Base-by-base conservation (phyloP, 2,888 invertebrate species). In the Cerceris ruficornis region DNA sequence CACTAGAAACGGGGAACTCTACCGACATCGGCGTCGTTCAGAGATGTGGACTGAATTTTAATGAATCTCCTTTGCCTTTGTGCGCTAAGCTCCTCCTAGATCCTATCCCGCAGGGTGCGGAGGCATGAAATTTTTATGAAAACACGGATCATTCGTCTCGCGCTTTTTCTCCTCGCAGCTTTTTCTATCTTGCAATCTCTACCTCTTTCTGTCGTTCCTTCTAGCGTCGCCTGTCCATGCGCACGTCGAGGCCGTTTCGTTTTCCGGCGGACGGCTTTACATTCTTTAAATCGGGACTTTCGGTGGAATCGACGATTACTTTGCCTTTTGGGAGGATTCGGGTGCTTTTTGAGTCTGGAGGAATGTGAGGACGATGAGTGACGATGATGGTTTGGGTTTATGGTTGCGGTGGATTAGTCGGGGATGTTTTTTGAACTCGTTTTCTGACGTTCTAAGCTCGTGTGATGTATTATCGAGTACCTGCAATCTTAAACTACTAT, bases 1-100 rank as follows among this genome's bases (percentile, higher is more conserved):
- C 46, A 11, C 9, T 46, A 8, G 46, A 11, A 8, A 46, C 11
- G 46, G 46, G 46, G 46, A 46, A 46, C 9, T 28, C 9, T 46
- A 46, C n/a, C 50, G 50, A 50, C 79, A 72, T 77, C 69, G 71
- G 71, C 77, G 75, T 80, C 80, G 69, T 77, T 78, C 74, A 74
- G 62, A 72, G 76, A 80, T 80, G 86, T 68, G 80, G 73, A 66
- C 81, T 83, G 87, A 88, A 88, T 88, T 88, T 88, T 88, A 88
- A 88, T 82, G 84, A 88, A 83, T 80, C 70, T 81, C 79, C 78
- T 83, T 78, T 83, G 81, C 81, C 84, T 83, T 87, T 87, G 87
- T 82, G 69, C 83, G 54, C 76, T 77, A 80, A 86, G 79, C 78
- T 77, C 50, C 75, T 75, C 62, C n/a, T 61, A 14, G 71, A 69